Evolutionary conservation across 1,140 invertebrate species (phyloP), one percentile per base, ranked within the genome.

Genomic region (Cotesia glomerata): DNA sequence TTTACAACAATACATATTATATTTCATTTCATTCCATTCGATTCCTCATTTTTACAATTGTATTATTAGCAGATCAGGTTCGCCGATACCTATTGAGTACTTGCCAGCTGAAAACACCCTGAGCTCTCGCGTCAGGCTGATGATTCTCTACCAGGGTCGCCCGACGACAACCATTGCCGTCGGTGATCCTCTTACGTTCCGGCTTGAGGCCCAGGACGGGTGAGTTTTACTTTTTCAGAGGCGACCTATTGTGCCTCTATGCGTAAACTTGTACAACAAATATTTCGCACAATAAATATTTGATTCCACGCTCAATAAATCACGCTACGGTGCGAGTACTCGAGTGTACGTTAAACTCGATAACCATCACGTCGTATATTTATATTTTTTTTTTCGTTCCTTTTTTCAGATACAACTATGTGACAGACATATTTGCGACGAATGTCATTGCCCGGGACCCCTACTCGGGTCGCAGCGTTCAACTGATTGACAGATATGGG

Each of bases 361-460:
- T 45, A 45, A 45, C 39, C 39, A 45, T 45, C 39, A 9, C 7
- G 11, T 11, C 39, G 11, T 69, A 59, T 5, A 64, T 14, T 16
- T 59, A 11, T 13, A n/a, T 64, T 64, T 32, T 45, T 16, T 52
- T 35, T 26, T 26, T 26, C 26, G 26, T 26, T 26, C 1, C 26
- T 62, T 49, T 35, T 45, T 61, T 52, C 34, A 69, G 72, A 0
- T 95, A 95, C 79, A 95, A 95, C 83, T 95, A 95, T 75, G 90
- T 91, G 0, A 93, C 93, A 0, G 95, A 97, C 78, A 97, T 97
- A 69, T 97, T 97, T 81, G 95, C 95, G 2, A 97, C 94, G 0
- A 96, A 97, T 83, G 95, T 97, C 0, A 93, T 97, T n/a, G 95
- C 95, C 1, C 90, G 95, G 81, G 95, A 97, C 90, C 95, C 95